Evolutionary conservation across 2,113 vertebrate species (phyloP), one percentile per base, ranked within the genome.

Genomic region (Notothenia coriiceps): DNA sequence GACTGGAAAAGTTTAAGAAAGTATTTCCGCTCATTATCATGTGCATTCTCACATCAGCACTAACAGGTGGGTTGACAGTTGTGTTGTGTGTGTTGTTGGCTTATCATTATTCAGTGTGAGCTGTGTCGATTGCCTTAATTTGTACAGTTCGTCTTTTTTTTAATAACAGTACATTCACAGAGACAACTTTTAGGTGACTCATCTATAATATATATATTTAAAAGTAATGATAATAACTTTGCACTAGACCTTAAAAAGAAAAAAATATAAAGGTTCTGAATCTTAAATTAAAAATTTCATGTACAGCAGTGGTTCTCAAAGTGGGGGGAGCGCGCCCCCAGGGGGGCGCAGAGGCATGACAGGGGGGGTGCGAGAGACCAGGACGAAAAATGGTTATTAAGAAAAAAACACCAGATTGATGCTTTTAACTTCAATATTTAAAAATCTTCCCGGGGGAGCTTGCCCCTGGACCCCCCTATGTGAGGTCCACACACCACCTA

Each of bases 161-260:
- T 13, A 47, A 14, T 49, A 17, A 17, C 14, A n/a, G 64, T 51
- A n/a, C 70, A 64, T 55, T 10, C 15, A 74, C 22, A 46, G 29
- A 18, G 43, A 64, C n/a, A 44, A n/a, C 20, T 44, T 9, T 33
- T 50, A 63, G 25, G 79, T 62, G 7, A 6, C 35, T 40, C 35
- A 29, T 29, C 29, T 29, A 29, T 29, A 29, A 29, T 29, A 29
- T 29, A 29, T 29, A 29, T 29, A 29, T 29, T 29, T 29, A 29
- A 29, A 4, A 29, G 29, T 46, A 17, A 69, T 15, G 4, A 44
- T 51, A 35, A 72, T 13, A 29, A 54, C n/a, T 14, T 56, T 57
- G 43, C 54, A 62, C n/a, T n/a, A 84, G 40, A 57, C 29, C 56
- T 75, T 77, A 40, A 6, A 40, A 40, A 40, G 35, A 40, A 40